Conservation (phyloP, 2,888 invertebrate genomes). For the Erebia ligea region DNA sequence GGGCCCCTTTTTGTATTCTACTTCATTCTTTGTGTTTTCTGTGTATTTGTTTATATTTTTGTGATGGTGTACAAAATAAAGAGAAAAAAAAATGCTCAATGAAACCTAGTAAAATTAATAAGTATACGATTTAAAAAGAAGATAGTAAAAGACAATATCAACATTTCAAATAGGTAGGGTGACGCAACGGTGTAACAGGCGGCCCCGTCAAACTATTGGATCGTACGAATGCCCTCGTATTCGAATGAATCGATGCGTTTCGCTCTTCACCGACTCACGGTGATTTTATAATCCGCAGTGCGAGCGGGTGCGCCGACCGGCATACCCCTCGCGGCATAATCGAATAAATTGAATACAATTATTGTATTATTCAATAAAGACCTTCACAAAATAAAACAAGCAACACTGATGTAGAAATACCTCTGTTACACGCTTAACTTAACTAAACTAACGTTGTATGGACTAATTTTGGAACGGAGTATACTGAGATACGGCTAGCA, state of each 20-base stretch:
- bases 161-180: background rate
- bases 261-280: conserved; percentile 59
- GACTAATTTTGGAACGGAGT: no score
- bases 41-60: no score
- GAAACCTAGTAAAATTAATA: background rate
- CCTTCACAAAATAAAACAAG: conserved; percentile 30
- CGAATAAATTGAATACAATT: conserved; percentile 66
- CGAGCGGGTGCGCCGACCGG: conserved; percentile 56
- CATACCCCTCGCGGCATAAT: conserved; percentile 35
- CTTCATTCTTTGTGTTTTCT: no score
- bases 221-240: conserved; percentile 65
- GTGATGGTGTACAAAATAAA: no score
- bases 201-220: conserved; percentile 53
- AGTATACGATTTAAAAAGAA: no score
- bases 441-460: no score
- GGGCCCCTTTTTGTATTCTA: no score
- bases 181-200: conserved; percentile 55
- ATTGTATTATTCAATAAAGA: conserved; percentile 55
- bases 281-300: conserved; percentile 72
- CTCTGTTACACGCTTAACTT: background rate
- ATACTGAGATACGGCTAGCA: no score
- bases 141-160: background rate
- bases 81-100: no score
- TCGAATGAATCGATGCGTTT: conserved; percentile 72
- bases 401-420: conserved; percentile 11